Evolutionary conservation across 2,797 vertebrate species (phyloP).

Genomic region (Thaleichthys pacificus): DNA sequence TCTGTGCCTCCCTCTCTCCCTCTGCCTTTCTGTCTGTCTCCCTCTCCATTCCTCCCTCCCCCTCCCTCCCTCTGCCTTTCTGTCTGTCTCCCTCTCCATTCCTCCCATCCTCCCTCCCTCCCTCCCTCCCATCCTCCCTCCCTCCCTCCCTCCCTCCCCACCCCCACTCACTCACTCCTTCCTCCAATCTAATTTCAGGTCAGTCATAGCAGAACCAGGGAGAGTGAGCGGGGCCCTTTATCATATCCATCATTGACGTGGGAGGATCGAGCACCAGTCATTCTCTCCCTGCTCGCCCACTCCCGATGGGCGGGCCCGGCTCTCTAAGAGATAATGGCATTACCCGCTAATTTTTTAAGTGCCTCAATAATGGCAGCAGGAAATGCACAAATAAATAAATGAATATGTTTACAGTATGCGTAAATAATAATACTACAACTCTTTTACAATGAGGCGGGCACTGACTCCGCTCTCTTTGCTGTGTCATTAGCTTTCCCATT

Average conservation of each 20-base stretch:
- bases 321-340: conserved; percentile 70
- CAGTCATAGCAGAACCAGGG: conserved; percentile 68
- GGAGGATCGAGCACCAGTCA: conserved; percentile 52
- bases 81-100: conserved; percentile 10
- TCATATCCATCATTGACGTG: conserved; percentile 73
- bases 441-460: conserved; percentile 8
- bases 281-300: conserved; percentile 9
- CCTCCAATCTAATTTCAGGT: conserved; percentile 77
- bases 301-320: conserved; percentile 58
- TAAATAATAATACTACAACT: background rate
- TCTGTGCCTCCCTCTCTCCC: too few relatives aligned
- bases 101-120: conserved; percentile 12
- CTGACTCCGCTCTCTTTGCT: too few relatives aligned
- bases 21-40: too few relatives aligned
- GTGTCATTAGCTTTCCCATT: too few relatives aligned
- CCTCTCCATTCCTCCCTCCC: too few relatives aligned
- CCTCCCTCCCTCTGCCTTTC: too few relatives aligned
- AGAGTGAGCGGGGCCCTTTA: conserved; percentile 59
- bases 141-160: conserved; percentile 28
- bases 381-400: background rate
- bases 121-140: conserved; percentile 30
- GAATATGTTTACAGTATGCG: conserved; percentile 49
- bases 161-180: conserved; percentile 34
- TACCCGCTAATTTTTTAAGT: conserved; percentile 68
- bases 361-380: conserved; percentile 52